Evolutionary conservation across 1,140 invertebrate genomes (phyloP), one percentile per base, ranked within the genome.

Genomic region (Hetaerina americana): DNA sequence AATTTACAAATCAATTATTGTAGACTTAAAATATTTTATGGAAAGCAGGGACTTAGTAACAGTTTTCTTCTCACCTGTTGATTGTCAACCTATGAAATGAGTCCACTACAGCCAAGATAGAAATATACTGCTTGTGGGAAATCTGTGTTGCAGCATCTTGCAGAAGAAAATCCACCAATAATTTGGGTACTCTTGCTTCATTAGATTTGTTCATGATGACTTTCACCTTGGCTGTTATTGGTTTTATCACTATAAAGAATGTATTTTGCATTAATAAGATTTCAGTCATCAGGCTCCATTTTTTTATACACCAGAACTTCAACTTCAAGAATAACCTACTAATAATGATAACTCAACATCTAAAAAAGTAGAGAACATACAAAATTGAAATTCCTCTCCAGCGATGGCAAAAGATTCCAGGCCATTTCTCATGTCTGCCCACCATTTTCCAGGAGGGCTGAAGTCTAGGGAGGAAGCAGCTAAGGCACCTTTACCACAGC

Each of bases 181-280:
- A 82, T 70, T 89, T 87, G 15, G 89, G 88, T n/a, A 90, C 87
- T 73, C 89, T 83, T 0, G 85, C 85, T 75, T 89, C 87, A 29
- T 86, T 88, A 5, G 88, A 88, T 76, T 90, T 88, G 75, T 88
- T 92, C 68, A 93, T 87, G 26, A 92, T 88, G 27, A 93, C 84
- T 81, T 92, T 92, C n/a, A 91, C 86, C 78, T 93, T 92, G 57
- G 88, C 87, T 0, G 90, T 88, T 40, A 92, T 86, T 22, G 90
- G 90, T 77, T 90, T 89, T 29, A 91, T 75, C 74, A 91, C 89
- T 90, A 78, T 26, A 81, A 78, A 72, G 31, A 66, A 29, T 81
- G 5, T 5, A 57, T 18, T 57, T 57, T 1, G 22, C 2, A 18
- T 5, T 57, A 12, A 57, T 57, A n/a, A 18, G 10, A 5, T n/a